A percentile compares a stretch with the other conserved stretches of the same genome.
phyloP scores from a whole-genome alignment of 2,888 invertebrate species.

The Drosophila kanekoi region DNA sequence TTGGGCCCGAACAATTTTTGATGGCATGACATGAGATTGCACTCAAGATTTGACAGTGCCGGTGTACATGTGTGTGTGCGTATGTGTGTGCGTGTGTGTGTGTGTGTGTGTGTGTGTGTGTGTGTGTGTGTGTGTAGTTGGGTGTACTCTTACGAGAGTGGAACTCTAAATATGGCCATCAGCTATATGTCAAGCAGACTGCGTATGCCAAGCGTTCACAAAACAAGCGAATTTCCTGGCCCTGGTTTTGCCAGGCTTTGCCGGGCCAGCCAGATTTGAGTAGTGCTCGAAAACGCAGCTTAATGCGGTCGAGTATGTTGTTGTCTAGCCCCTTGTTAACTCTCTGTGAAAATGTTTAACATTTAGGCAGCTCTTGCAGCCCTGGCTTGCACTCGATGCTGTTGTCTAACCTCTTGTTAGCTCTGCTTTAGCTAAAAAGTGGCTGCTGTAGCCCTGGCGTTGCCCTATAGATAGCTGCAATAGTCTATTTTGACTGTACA shows the following conservation, averaged over 20 bases:
- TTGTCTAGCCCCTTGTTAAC: slow-evolving; percentile 1
- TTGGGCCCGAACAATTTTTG: slow-evolving; percentile 39
- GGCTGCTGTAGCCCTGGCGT: slow-evolving; percentile 7
- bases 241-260: neutral
- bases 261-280: slow-evolving; percentile 16
- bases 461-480: too few species aligned
- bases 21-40: slow-evolving; percentile 70
- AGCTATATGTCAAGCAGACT: slow-evolving; percentile 67
- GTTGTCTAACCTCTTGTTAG: slow-evolving; percentile 1
- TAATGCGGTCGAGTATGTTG: slow-evolving; percentile 41
- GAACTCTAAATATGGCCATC: slow-evolving; percentile 35
- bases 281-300: slow-evolving; percentile 20
- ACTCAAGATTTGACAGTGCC: slow-evolving; percentile 58
- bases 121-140: neutral
- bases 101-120: slow-evolving; percentile 4
- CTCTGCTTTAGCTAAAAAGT: neutral
- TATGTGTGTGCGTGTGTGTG: neutral
- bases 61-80: neutral
- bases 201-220: slow-evolving; percentile 19
- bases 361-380: neutral
- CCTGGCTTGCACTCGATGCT: neutral
- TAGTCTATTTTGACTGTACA: too few species aligned
- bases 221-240: slow-evolving; percentile 7
- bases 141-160: slow-evolving; percentile 4
- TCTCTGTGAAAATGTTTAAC: neutral